These are phyloP conservation scores for Cryptoblepharus egeriae DNA, from an alignment of 2,797 vertebrate species.

Conservation along the genomic window DNA sequence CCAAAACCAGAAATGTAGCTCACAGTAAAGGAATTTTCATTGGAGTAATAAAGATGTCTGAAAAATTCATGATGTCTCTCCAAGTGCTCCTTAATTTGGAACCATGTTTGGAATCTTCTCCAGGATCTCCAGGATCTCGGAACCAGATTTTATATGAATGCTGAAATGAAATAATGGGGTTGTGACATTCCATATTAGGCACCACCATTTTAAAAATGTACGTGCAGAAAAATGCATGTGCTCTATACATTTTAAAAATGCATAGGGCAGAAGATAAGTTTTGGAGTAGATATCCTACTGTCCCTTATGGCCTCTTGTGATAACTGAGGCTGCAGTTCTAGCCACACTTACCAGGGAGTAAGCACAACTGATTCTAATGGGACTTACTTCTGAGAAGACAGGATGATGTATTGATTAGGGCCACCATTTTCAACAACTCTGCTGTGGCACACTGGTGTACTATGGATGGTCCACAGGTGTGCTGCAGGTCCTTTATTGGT, in stretches of 20 bases:
- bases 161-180: background rate
- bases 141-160: background rate
- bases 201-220: background rate
- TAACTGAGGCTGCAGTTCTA: no score
- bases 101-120: constrained; percentile 6
- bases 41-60: constrained; percentile 61
- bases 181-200: no score
- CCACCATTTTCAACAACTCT: no score
- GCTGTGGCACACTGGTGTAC: no score
- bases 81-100: constrained; percentile 38
- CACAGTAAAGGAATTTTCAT: constrained; percentile 58
- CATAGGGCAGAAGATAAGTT: background rate
- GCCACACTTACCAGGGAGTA: no score
- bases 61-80: constrained; percentile 52
- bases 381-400: no score
- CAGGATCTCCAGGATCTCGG: background rate
- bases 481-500: no score
- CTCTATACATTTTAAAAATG: no score
- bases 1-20: constrained; percentile 47
- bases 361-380: no score
- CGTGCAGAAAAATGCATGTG: background rate
- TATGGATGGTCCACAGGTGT: no score
- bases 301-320: no score
- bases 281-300: background rate
- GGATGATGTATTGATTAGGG: no score